Base-by-base conservation (phyloP, 2,113 vertebrate genomes). In the Hydrolagus affinis region DNA sequence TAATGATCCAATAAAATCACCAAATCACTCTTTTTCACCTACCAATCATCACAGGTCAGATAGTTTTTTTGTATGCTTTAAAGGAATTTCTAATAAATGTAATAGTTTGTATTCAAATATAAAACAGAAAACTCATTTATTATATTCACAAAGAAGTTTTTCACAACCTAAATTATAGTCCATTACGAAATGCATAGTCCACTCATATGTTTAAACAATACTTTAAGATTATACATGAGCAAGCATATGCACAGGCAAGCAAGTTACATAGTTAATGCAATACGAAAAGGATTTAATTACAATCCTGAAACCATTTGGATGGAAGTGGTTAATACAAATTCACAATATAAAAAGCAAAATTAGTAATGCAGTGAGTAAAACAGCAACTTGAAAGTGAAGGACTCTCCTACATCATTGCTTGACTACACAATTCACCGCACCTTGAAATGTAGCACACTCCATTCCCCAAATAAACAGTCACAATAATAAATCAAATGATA, bases 401-500 rank as follows among this genome's bases (percentile, higher is more conserved):
- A 66, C 64, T 7, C 32, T 66, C 66, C 66, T 83, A 83, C 25
- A 14, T 66, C 14, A 32, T 75, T 62, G 62, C 1, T 57, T 30
- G 44, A 44, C 44, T 44, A 44, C 44, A 44, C 44, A 44, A 80
- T 83, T 64, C 57, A 30, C 78, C 25, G 9, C 66, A 30, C 66
- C 78, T 66, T 19, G 15, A 64, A 44, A 83, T 19, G 21, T 4
- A 83, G 21, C 9, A 30, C 30, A 32, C 78, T 68, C 60, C 25
- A 83, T 80, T 80, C 75, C 60, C 60, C 59, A 83, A 32, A 68
- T 32, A 4, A 28, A 83, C 28, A 66, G 28, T 23, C 62, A 83
- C 21, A 83, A 83, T 68, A 66, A 66, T 8, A 30, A 68, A 66
- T 25, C 30, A 66, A 83, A 56, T 25, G 87, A 88, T 85, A 87